Conservation (phyloP, 2,797 vertebrate species). For the Todus mexicanus region DNA sequence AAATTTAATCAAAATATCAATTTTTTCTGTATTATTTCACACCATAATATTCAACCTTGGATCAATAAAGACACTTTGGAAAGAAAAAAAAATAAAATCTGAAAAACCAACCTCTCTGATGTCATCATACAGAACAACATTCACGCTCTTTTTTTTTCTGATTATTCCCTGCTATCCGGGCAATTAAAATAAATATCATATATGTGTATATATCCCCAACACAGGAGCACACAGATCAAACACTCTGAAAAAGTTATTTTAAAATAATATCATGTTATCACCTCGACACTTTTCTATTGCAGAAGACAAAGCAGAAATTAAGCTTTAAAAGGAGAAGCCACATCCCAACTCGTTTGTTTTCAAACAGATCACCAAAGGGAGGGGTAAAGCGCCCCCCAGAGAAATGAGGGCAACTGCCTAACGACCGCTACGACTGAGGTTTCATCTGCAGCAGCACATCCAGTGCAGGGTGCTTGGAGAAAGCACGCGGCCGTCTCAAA, state of each 20-base stretch:
- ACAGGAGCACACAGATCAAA: constrained; percentile 1
- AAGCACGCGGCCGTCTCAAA: not conserved
- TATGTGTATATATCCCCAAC: not conserved
- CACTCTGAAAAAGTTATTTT: constrained; percentile 31
- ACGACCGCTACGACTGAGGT: not conserved
- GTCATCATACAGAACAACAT: constrained; percentile 41
- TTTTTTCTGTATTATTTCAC: constrained; percentile 9
- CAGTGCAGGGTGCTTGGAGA: not conserved
- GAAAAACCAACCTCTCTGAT: constrained; percentile 43
- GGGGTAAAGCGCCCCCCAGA: not conserved
- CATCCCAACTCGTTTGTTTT: constrained; percentile 1
- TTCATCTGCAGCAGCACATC: constrained; percentile 35
- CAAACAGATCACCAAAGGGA: constrained; percentile 6
- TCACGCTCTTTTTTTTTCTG: constrained; percentile 15
- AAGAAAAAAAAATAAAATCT: not conserved
- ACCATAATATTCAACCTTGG: not conserved
- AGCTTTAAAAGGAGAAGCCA: constrained; percentile 22
- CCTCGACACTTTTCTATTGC: constrained; percentile 13
- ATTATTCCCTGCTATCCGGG: constrained; percentile 25
- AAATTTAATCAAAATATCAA: constrained; percentile 14
- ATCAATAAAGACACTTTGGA: constrained; percentile 4
- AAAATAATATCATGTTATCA: constrained; percentile 3
- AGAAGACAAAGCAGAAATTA: constrained; percentile 41
- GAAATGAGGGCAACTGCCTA: constrained; percentile 12
- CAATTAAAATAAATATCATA: constrained; percentile 32